These are phyloP conservation scores for Pentamera pediparva DNA, from an alignment of 53 echinoderm and acorn worm genomes.

Conservation along the genomic window DNA sequence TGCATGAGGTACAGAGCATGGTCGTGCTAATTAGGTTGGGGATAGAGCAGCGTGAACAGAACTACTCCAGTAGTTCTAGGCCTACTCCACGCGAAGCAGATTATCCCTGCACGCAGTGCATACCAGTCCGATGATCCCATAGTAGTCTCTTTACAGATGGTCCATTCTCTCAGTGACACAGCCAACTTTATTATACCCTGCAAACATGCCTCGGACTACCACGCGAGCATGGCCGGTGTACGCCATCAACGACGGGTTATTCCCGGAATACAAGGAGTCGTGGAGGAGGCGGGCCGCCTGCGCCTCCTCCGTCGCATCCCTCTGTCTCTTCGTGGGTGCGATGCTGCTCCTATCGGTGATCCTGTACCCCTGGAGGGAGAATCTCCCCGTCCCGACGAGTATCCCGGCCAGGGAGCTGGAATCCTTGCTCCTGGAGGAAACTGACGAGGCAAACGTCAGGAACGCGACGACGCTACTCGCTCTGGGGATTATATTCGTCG, in stretches of 20 bases:
- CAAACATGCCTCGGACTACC: no score
- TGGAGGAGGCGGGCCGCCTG: conserved; percentile 9
- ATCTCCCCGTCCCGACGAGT: no score
- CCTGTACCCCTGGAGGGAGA: conserved; percentile 10
- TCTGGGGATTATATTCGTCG: background rate
- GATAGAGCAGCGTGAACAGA: no score
- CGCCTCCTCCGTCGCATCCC: background rate
- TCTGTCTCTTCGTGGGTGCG: background rate
- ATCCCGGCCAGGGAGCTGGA: background rate
- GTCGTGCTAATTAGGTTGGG: no score
- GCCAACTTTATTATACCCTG: no score
- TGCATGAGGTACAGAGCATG: no score
- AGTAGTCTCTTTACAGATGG: no score
- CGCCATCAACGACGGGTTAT: conserved; percentile 3
- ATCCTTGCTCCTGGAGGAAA: background rate
- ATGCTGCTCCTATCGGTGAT: background rate
- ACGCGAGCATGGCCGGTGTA: conserved; percentile 8
- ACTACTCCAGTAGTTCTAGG: no score
- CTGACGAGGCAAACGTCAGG: background rate
- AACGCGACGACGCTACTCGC: background rate
- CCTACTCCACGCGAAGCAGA: no score
- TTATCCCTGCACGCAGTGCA: no score
- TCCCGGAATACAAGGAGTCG: background rate
- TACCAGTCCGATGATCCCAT: no score
- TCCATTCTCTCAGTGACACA: no score